phyloP scores from a whole-genome alignment of 2,113 vertebrate genomes.

The Dolichallabes microphthalmus region DNA sequence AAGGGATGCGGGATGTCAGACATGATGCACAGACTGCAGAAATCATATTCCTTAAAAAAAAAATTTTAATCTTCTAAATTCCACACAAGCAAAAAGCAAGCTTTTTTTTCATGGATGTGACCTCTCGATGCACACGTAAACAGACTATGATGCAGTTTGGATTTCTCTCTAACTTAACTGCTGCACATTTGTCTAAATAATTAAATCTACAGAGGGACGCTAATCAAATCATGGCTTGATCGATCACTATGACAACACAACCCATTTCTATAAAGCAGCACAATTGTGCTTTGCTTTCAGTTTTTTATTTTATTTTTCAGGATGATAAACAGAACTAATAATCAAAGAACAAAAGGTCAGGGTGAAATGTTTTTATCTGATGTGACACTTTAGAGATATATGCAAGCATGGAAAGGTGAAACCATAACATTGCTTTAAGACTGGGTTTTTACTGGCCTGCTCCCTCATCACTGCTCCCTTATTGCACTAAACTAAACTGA shows the following conservation, averaged over 20 bases:
- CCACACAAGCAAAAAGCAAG: not conserved
- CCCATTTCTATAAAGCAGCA: slow-evolving; percentile 9
- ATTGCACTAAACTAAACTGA: too few species aligned
- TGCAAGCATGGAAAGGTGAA: too few species aligned
- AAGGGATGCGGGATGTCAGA: not conserved
- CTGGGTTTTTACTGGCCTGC: too few species aligned
- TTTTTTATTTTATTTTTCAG: not conserved
- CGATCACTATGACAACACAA: slow-evolving; percentile 5
- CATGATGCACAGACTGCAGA: not conserved
- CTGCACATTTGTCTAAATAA: slow-evolving; percentile 2
- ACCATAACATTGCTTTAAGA: too few species aligned
- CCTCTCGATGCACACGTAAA: not conserved
- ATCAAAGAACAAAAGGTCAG: not conserved
- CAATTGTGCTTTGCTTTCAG: not conserved
- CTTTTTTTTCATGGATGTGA: slow-evolving; percentile 7
- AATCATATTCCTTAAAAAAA: slow-evolving; percentile 1
- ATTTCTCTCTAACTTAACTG: slow-evolving; percentile 10
- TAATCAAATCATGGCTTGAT: slow-evolving; percentile 27
- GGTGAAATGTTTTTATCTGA: too few species aligned
- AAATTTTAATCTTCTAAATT: not conserved
- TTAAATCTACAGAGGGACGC: slow-evolving; percentile 9
- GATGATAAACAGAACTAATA: not conserved
- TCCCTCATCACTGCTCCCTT: too few species aligned
- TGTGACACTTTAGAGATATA: too few species aligned
- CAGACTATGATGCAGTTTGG: not conserved